Evolutionary conservation across 1,140 invertebrate species (phyloP).

Genomic region (Reticulitermes speratus): DNA sequence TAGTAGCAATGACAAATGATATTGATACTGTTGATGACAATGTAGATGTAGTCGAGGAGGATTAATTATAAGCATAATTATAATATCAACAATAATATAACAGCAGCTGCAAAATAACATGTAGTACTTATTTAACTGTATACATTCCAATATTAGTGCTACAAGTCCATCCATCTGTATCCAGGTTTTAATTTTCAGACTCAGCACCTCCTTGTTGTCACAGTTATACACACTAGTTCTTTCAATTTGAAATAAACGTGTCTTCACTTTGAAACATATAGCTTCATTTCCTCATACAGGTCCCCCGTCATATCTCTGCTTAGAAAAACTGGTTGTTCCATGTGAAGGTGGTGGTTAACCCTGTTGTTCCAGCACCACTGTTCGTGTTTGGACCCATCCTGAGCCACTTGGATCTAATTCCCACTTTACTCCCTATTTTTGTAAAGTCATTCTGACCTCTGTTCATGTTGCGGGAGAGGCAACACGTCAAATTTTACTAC

Average conservation of each 20-base stretch:
- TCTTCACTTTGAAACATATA: neutral
- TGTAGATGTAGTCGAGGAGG: slow-evolving; percentile 4
- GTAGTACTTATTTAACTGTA: slow-evolving; percentile 13
- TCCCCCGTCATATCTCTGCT: too few species aligned
- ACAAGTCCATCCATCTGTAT: neutral
- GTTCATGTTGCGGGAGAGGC: too few species aligned
- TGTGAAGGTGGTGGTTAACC: too few species aligned
- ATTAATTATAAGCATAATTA: slow-evolving; percentile 11
- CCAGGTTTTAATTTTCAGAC: slow-evolving; percentile 7
- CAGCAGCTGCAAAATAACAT: neutral
- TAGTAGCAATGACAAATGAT: slow-evolving; percentile 2
- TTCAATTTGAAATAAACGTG: neutral
- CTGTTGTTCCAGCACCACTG: too few species aligned
- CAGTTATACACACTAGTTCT: neutral
- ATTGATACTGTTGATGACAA: slow-evolving; percentile 13
- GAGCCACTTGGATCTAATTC: too few species aligned
- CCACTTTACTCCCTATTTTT: too few species aligned
- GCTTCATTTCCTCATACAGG: neutral
- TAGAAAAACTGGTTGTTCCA: too few species aligned
- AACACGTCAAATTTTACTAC: too few species aligned
- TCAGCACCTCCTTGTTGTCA: neutral
- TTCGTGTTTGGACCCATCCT: too few species aligned
- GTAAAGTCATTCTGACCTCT: too few species aligned
- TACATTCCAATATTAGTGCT: slow-evolving; percentile 5
- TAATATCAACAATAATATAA: slow-evolving; percentile 14